Base-by-base conservation (phyloP, 2,797 vertebrate species). In the Tenualosa thibaudeaui region DNA sequence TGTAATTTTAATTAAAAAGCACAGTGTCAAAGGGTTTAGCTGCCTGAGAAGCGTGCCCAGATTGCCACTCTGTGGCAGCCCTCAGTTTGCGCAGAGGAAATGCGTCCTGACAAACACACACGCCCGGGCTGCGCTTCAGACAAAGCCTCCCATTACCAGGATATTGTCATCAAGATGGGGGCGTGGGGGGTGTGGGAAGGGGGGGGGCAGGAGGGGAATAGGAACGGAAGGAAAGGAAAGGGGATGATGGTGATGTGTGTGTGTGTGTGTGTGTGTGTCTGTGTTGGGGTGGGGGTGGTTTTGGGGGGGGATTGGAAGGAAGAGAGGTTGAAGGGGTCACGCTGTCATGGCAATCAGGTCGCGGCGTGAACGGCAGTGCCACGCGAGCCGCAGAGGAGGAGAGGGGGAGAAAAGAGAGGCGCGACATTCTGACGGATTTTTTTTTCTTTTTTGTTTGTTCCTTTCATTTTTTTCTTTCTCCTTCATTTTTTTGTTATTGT, bases 1-100 rank as follows among this genome's bases (percentile, higher is more conserved):
- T 99, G 97, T 99, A 98, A 98, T 99, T 99, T 99, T 99, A 99
- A 99, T 99, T 99, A 99, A 99, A 99, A 99, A 98, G 97, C 98
- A 97, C 97, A 97, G 98, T 99, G 98, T 99, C 98, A 99, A 99
- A 99, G 97, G 98, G 98, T 99, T 99, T 99, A 99, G 97, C 97
- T 97, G 97, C 96, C 96, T 96, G 97, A 99, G 97, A 99, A 99
- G 97, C 97, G 97, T 98, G 97, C 96, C 96, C 98, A 99, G 97
- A 98, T 97, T 98, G 98, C 93, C 94, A 97, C 97, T 92, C 97
- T 97, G 97, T 96, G 96, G 97, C 97, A 96, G 95, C 96, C 96
- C 95, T 97, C 96, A 97, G 95, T 96, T 92, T 95, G 97, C 95
- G 94, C 96, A 95, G 96, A 96, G 97, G 96, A 97, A 97, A 97